phyloP scores from a whole-genome alignment of 2,888 invertebrate genomes.

The Cephus pygmeus region DNA sequence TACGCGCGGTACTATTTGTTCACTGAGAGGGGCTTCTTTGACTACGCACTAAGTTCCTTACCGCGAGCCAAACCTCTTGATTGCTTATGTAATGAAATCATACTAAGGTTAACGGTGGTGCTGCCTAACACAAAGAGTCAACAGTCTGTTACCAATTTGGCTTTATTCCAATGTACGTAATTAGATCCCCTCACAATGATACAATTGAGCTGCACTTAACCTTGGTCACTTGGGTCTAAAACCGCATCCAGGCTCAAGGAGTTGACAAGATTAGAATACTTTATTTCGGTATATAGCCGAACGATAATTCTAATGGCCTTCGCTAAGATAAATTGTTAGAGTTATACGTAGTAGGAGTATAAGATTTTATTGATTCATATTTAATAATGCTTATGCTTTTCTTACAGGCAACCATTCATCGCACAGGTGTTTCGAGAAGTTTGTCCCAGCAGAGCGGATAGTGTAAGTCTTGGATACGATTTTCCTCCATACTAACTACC shows the following conservation, averaged over 20 bases:
- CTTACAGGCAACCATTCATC: conserved; percentile 79
- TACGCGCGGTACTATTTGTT: background rate
- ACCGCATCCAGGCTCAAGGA: background rate
- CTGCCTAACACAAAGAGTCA: conserved; percentile 41
- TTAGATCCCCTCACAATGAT: conserved; percentile 49
- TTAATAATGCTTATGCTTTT: conserved; percentile 30
- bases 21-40: background rate
- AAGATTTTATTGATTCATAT: background rate
- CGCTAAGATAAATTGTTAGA: background rate
- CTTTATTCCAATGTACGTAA: conserved; percentile 56
- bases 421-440: conserved; percentile 84
- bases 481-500: conserved; percentile 56
- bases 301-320: background rate
- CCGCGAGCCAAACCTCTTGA: conserved; percentile 25
- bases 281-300: background rate
- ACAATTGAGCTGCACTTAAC: conserved; percentile 46
- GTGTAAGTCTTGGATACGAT: conserved; percentile 69
- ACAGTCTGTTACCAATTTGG: conserved; percentile 54
- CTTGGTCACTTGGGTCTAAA: conserved; percentile 25
- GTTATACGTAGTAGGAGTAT: background rate
- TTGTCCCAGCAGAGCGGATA: conserved; percentile 80
- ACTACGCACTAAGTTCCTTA: conserved; percentile 13
- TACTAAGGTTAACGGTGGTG: conserved; percentile 41
- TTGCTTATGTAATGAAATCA: conserved; percentile 37
- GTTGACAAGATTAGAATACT: background rate